phyloP scores from a whole-genome alignment of 1,140 invertebrate genomes.

The Neodiprion pinetum region DNA sequence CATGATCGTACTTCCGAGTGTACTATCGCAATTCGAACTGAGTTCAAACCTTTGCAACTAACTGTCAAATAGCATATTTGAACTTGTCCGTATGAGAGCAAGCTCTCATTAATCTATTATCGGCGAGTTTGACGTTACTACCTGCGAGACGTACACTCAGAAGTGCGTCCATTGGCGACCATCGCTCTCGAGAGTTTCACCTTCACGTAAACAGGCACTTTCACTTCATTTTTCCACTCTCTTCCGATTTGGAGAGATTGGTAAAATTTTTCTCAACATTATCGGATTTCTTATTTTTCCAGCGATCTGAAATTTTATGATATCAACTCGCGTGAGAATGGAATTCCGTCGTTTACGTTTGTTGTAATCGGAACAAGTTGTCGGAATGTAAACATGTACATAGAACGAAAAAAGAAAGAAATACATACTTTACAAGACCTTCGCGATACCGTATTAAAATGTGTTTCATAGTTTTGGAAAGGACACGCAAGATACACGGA shows the following conservation, averaged over 20 bases:
- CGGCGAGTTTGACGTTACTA: slow-evolving; percentile 4
- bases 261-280: no score
- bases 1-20: slow-evolving; percentile 1
- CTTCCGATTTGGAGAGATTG: background rate
- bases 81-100: slow-evolving; percentile 1
- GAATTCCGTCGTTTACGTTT: no score
- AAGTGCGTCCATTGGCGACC: slow-evolving; percentile 2
- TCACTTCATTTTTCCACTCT: background rate
- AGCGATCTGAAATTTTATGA: no score
- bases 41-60: slow-evolving; percentile 1
- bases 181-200: background rate
- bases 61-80: slow-evolving; percentile 7
- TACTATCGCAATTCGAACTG: slow-evolving; percentile 4
- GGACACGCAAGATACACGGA: no score
- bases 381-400: no score
- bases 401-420: no score
- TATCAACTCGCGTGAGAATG: no score
- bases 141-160: background rate
- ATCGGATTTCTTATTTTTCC: no score
- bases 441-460: no score
- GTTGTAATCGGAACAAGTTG: no score
- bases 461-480: no score
- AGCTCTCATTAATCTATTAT: background rate
- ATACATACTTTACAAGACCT: no score
- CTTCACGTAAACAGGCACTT: background rate